phyloP scores from a whole-genome alignment of 2,888 invertebrate species.

The Dynastes grantii region DNA sequence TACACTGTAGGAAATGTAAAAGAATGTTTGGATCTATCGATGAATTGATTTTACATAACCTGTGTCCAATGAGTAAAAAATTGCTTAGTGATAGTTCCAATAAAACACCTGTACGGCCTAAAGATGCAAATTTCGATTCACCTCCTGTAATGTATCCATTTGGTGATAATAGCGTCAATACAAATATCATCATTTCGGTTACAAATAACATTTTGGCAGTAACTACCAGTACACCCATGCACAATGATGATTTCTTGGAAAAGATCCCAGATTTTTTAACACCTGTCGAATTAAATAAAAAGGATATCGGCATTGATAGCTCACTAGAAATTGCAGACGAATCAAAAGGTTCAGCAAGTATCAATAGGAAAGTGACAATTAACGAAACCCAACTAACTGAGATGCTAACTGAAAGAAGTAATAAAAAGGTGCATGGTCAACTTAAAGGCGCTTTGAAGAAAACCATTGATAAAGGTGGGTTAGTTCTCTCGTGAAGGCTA shows the following conservation, averaged over 20 bases:
- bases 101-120: slow-evolving; percentile 43
- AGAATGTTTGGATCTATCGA: slow-evolving; percentile 59
- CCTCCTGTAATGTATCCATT: slow-evolving; percentile 55
- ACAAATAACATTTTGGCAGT: slow-evolving; percentile 44
- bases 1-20: slow-evolving; percentile 64
- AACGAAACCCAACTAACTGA: slow-evolving; percentile 58
- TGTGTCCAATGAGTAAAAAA: slow-evolving; percentile 58
- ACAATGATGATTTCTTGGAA: slow-evolving; percentile 54
- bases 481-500: not conserved
- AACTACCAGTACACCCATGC: slow-evolving; percentile 64
- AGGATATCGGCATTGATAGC: slow-evolving; percentile 16
- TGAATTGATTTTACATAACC: slow-evolving; percentile 59
- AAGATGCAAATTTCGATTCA: slow-evolving; percentile 53
- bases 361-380: slow-evolving; percentile 64
- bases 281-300: slow-evolving; percentile 57
- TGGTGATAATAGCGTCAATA: slow-evolving; percentile 47
- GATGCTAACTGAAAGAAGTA: not conserved
- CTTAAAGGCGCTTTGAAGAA: slow-evolving; percentile 48
- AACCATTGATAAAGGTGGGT: slow-evolving; percentile 4
- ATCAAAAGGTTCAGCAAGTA: not conserved
- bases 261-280: slow-evolving; percentile 59
- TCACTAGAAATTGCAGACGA: not conserved
- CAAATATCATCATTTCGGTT: slow-evolving; percentile 42
- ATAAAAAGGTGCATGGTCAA: not conserved
- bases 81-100: not conserved